phyloP scores from a whole-genome alignment of 2,888 invertebrate species.

The Notodonta ziczac region DNA sequence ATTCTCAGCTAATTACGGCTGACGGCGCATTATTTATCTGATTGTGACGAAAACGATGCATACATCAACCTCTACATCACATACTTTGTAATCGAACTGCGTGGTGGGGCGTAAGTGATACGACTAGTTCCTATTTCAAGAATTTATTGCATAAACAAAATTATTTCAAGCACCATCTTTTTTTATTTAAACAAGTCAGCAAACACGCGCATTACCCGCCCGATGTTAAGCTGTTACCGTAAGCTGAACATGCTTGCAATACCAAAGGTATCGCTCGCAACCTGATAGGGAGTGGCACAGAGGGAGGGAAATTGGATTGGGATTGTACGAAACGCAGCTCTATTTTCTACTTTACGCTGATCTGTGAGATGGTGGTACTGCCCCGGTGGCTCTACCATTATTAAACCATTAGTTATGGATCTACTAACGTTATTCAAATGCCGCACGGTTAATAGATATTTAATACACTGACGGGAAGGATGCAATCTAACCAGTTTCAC shows the following conservation, averaged over 20 bases:
- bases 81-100: constrained; percentile 33
- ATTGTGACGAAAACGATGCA: constrained; percentile 29
- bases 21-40: constrained; percentile 26
- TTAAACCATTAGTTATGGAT: constrained; percentile 9
- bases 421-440: constrained; percentile 5
- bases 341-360: no score
- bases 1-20: constrained; percentile 38
- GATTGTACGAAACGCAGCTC: no score
- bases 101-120: constrained; percentile 31
- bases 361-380: no score
- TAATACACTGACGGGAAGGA: constrained; percentile 14
- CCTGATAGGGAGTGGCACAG: no score
- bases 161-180: constrained; percentile 7
- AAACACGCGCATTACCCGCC: no score
- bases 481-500: constrained; percentile 36
- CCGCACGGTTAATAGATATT: constrained; percentile 4
- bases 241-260: no score
- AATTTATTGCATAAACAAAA: constrained; percentile 39
- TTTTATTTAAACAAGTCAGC: no score
- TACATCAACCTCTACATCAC: constrained; percentile 19
- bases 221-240: no score
- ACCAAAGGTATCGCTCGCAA: no score
- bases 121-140: constrained; percentile 29
- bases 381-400: no score
- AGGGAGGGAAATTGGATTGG: no score